Evolutionary conservation across 37 sponge, comb jelly and placozoan species (phyloP), one percentile per base, ranked within the genome.

Genomic region (Dysidea cf. avara): DNA sequence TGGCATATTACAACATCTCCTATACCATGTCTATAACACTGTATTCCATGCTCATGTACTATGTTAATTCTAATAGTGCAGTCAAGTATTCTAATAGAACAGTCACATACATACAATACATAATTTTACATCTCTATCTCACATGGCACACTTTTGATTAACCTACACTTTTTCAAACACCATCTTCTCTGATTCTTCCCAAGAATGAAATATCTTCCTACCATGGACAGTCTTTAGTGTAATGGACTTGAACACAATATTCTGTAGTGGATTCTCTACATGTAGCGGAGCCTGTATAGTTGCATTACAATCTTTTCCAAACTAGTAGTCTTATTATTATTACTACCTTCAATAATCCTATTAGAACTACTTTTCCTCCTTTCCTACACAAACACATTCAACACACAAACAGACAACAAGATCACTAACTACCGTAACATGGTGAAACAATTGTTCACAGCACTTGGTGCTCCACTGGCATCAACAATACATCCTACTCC

Each of bases 151-250:
- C 9, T 5, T 43, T 5, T 43, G 9, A 12, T 43, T 43, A 9
- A 64, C 86, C 66, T 47, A 91, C 92, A 29, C 28, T 31, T 75
- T 69, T 5, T 67, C 56, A 39, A 50, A 52, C 16, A 87, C 36
- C 28, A 92, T 54, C 34, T 40, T 62, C 63, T 94, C 95, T 9
- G 81, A 77, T 56, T 94, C 61, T 48, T 80, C 78, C 95, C 95
- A 94, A 26, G 90, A 80, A 68, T 81, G 80, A 28, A 94, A 94
- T 37, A 94, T 86, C 80, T 90, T 90, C 48, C 95, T 63, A 2
- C 95, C 95, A 60, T 94, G 90, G 17, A 94, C 81, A 7, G 95
- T 85, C 62, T 82, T 89, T 24, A 94, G 60, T 31, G 90, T 90
- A 12, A 94, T 39, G 9, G 86, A 83, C 60, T 86, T 86, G 61